A percentile compares a stretch with the other conserved stretches of the same genome.
Evolutionary conservation across 2,888 invertebrate genomes (phyloP).

Genomic region (Hypena proboscidalis): DNA sequence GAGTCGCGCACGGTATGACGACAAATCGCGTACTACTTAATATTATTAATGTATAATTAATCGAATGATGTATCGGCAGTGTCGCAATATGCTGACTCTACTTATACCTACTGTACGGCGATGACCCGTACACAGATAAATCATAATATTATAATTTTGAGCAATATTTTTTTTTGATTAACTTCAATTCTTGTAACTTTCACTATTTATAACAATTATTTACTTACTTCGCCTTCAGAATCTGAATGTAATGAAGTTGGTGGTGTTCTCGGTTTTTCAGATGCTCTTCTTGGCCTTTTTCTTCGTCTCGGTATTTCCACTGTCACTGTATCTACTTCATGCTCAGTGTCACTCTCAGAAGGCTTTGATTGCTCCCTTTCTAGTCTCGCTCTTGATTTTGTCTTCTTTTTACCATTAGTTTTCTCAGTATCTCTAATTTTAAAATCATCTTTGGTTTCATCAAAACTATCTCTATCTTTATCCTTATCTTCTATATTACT

Average conservation of each 20-base stretch:
- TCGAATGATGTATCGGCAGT: too few species aligned
- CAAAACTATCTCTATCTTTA: constrained; percentile 53
- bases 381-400: constrained; percentile 75
- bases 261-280: constrained; percentile 78
- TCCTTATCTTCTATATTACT: constrained; percentile 43
- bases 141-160: too few species aligned
- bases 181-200: too few species aligned
- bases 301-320: constrained; percentile 80
- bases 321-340: constrained; percentile 78
- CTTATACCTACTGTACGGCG: too few species aligned
- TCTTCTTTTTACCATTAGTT: constrained; percentile 76
- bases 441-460: constrained; percentile 63
- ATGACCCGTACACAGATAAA: too few species aligned
- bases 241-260: constrained; percentile 76
- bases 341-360: constrained; percentile 79
- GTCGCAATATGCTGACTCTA: too few species aligned
- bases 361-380: constrained; percentile 82
- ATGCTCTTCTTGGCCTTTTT: constrained; percentile 72
- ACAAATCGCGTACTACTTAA: too few species aligned
- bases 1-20: too few species aligned
- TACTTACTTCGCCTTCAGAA: constrained; percentile 76
- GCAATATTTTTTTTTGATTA: too few species aligned
- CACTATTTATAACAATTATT: too few species aligned
- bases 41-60: too few species aligned
- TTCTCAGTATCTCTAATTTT: constrained; percentile 72